These are phyloP conservation scores for Donacobius atricapilla DNA, from an alignment of 2,113 vertebrate species.

Conservation along the genomic window DNA sequence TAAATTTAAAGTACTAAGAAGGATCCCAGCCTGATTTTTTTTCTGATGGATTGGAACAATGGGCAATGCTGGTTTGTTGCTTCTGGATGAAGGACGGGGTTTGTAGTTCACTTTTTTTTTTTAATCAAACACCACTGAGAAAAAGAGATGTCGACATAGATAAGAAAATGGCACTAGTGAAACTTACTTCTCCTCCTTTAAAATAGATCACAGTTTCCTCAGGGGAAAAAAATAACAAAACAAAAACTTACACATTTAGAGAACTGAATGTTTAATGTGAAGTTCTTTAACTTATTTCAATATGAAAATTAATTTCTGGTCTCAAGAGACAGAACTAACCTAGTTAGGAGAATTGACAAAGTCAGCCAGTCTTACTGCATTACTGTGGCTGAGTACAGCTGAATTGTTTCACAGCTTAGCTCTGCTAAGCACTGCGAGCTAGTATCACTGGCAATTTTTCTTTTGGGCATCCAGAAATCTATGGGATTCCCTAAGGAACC, in stretches of 20 bases:
- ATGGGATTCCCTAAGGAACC: neutral
- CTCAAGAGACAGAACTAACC: neutral
- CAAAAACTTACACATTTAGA: neutral
- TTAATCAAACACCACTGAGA: neutral
- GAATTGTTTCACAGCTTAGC: neutral
- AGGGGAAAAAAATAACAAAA: neutral
- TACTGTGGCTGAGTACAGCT: neutral
- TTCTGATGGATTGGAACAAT: neutral
- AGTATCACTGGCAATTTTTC: neutral
- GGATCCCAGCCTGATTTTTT: neutral
- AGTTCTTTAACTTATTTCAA: neutral
- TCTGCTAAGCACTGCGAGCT: neutral
- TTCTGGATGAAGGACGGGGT: neutral
- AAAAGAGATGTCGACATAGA: neutral
- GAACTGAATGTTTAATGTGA: neutral
- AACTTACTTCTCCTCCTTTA: neutral
- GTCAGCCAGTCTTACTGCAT: neutral
- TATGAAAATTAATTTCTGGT: neutral
- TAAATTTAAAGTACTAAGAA: neutral
- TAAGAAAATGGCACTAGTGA: neutral
- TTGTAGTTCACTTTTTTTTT: neutral
- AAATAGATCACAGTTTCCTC: neutral
- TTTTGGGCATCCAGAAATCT: neutral
- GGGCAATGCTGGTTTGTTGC: rapidly evolving
- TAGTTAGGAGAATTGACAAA: neutral